Evolutionary conservation across 2,113 vertebrate species (phyloP).

Genomic region (Platysteira castanea): DNA sequence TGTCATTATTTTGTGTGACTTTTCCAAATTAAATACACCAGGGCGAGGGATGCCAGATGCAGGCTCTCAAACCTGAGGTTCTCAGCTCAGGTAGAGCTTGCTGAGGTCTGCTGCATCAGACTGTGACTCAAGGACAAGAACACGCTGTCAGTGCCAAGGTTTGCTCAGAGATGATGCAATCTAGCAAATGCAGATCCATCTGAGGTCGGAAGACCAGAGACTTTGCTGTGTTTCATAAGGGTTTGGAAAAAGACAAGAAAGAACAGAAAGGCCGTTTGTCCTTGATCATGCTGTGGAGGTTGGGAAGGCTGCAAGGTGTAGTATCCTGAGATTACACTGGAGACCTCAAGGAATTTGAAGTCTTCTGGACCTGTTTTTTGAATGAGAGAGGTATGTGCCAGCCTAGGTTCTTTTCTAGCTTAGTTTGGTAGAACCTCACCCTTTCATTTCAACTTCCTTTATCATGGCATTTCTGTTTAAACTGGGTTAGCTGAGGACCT

Average conservation of each 20-base stretch:
- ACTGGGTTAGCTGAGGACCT: background rate
- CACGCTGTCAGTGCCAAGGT: background rate
- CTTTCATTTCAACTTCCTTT: background rate
- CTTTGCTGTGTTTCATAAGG: background rate
- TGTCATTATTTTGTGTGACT: background rate
- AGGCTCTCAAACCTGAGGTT: background rate
- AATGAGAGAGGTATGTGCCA: slow-evolving; percentile 1
- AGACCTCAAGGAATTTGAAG: background rate
- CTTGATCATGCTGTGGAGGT: background rate
- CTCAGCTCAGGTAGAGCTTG: background rate
- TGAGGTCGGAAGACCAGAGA: background rate
- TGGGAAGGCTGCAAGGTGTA: background rate
- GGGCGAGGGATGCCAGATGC: background rate
- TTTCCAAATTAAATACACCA: background rate
- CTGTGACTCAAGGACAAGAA: background rate
- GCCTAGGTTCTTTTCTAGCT: background rate
- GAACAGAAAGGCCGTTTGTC: background rate
- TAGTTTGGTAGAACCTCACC: background rate
- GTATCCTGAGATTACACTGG: background rate
- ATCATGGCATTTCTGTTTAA: background rate
- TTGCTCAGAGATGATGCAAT: background rate
- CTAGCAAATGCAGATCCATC: background rate
- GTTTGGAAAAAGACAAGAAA: background rate
- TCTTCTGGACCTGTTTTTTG: background rate
- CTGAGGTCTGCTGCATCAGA: background rate